Percentiles rank a stretch among this genome's conserved stretches.
Evolutionary conservation across 2,113 vertebrate genomes (phyloP).

Genomic region (Arothron firmamentum): DNA sequence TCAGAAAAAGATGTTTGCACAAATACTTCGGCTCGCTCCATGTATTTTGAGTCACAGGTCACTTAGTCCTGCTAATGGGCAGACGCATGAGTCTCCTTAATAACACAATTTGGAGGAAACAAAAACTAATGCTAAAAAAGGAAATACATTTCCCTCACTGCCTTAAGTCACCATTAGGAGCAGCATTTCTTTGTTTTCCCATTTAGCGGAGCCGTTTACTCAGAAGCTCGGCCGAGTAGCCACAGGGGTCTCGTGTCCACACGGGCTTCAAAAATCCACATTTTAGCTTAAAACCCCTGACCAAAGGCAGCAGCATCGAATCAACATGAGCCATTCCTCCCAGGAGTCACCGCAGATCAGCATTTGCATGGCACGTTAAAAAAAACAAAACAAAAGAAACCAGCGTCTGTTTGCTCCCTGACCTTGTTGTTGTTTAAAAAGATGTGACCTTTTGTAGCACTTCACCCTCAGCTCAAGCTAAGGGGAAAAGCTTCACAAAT

Average conservation of each 20-base stretch:
- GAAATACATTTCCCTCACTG: slow-evolving; percentile 17
- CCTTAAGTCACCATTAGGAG: slow-evolving; percentile 44
- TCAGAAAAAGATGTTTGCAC: neutral
- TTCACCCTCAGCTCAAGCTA: slow-evolving; percentile 17
- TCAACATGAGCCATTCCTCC: slow-evolving; percentile 23
- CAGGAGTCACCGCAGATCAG: slow-evolving; percentile 22
- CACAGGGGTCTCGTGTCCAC: slow-evolving; percentile 43
- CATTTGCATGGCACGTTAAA: slow-evolving; percentile 8
- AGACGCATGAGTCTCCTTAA: slow-evolving; percentile 32
- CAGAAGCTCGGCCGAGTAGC: slow-evolving; percentile 30
- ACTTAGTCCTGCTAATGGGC: slow-evolving; percentile 5
- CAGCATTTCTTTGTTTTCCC: slow-evolving; percentile 9
- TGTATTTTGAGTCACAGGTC: too few relatives aligned
- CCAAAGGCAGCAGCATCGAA: slow-evolving; percentile 20
- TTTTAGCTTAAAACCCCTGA: slow-evolving; percentile 50
- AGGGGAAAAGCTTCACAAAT: slow-evolving; percentile 29
- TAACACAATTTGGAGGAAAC: slow-evolving; percentile 37
- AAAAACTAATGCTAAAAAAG: slow-evolving; percentile 25
- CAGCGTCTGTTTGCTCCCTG: slow-evolving; percentile 19
- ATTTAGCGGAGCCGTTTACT: slow-evolving; percentile 29
- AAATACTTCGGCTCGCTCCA: too few relatives aligned
- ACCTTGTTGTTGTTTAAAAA: slow-evolving; percentile 36
- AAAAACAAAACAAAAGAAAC: slow-evolving; percentile 1
- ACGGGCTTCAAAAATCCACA: slow-evolving; percentile 44
- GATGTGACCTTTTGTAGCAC: slow-evolving; percentile 36